Evolutionary conservation across 2,888 invertebrate species (phyloP), one percentile per base, ranked within the genome.

Genomic region (Pollenia labialis): DNA sequence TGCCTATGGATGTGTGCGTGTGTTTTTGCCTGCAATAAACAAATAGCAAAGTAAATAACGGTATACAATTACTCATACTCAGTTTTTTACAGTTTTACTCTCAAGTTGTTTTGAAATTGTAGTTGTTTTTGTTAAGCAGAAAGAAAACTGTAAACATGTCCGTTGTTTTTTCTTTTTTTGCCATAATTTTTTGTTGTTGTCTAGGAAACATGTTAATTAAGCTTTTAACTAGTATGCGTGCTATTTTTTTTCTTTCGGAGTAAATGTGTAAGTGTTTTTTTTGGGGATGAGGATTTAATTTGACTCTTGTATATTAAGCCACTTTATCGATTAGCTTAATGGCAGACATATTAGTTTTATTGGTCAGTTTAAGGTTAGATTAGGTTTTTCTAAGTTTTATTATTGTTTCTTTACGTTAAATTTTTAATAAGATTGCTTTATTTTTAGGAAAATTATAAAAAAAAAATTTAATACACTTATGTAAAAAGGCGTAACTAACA

Each of bases 191-290:
- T 83, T 87, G 66, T 85, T 79, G 74, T 88, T 85, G 85, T 81
- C 89, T 89, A 85, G 88, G 88, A 85, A 88, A 88, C 88, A 88
- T 88, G 88, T 88, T 88, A 88, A 88, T 88, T 88, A 88, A 88
- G 85, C 68, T 77, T 87, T 84, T 74, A 84, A 77, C 54, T 79
- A 64, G 81, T 81, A n/a, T 54, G 60, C 50, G 58, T 60, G 23
- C 23, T 2, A 23, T 23, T 2, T 23, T 32, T 64, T 12, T 48
- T 74, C 16, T 62, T 48, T 76, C 52, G 18, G 2, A 42, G 46
- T 46, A 14, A n/a, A 10, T 23, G 44, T 62, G 4, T 58, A n/a
- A 42, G 18, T 46, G 46, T 3, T 71, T 14, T 48, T 23, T 66
- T 54, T 48, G n/a, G 46, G 81, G 60, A 60, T 77, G 81, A 84